These are phyloP conservation scores for Cosmorhoe ocellata DNA, from an alignment of 2,888 invertebrate species.

Conservation along the genomic window DNA sequence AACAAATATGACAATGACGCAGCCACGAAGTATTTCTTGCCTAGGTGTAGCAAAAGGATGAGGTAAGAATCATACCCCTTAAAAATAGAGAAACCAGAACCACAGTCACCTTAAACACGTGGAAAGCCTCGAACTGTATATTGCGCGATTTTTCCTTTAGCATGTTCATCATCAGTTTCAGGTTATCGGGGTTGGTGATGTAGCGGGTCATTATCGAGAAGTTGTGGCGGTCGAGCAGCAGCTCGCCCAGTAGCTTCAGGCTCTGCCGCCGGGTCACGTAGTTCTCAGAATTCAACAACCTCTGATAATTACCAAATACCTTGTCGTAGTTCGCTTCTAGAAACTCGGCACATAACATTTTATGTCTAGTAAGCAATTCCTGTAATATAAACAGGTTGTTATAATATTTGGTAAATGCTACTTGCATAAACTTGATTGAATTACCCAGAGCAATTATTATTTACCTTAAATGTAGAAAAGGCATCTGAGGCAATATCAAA, in stretches of 20 bases:
- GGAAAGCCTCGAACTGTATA: conserved; percentile 99
- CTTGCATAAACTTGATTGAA: no score
- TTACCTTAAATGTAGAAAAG: conserved; percentile 99
- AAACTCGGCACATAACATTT: conserved; percentile 98
- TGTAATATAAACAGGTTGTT: conserved; percentile 60
- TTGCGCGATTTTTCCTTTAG: conserved; percentile 99
- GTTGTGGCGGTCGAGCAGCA: conserved; percentile 99
- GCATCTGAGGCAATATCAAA: conserved; percentile 99
- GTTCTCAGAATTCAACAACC: conserved; percentile 98
- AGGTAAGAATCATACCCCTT: no score
- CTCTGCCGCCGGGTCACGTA: conserved; percentile 99
- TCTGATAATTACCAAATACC: conserved; percentile 98
- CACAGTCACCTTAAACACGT: conserved; percentile 99
- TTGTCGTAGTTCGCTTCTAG: conserved; percentile 99
- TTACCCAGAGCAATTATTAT: conserved; percentile 2
- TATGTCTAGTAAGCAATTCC: conserved; percentile 97
- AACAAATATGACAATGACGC: no score
- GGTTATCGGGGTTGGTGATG: conserved; percentile 99
- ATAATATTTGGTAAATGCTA: no score
- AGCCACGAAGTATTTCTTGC: no score
- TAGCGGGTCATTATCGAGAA: conserved; percentile 99
- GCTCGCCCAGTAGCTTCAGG: conserved; percentile 97
- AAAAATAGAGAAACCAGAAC: no score
- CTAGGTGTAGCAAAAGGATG: no score
- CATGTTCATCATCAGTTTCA: conserved; percentile 99